phyloP scores from a whole-genome alignment of 2,797 vertebrate species.

The Urophycis tenuis region DNA sequence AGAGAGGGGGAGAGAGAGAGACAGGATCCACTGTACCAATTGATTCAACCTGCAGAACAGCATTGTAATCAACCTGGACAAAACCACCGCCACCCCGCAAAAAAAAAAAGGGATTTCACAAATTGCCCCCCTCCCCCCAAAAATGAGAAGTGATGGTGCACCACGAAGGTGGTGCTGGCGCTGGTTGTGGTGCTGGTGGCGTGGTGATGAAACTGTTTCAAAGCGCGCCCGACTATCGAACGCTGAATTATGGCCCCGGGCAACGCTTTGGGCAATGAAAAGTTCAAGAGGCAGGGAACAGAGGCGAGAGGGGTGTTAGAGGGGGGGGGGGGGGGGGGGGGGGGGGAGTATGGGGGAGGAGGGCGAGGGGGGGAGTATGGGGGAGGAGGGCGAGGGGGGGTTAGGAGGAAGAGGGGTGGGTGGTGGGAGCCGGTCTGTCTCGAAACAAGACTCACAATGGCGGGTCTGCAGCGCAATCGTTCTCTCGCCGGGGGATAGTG shows the following conservation, averaged over 20 bases:
- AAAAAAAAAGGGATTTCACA: background rate
- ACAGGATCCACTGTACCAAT: background rate
- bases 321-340: background rate
- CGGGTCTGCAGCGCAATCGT: slow-evolving; percentile 49
- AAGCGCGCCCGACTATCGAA: slow-evolving; percentile 48
- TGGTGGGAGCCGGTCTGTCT: no score
- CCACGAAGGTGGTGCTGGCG: background rate
- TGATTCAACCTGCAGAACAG: background rate
- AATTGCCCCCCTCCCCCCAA: background rate
- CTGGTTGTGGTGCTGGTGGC: background rate
- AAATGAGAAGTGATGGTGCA: background rate
- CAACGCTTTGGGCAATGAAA: slow-evolving; percentile 59
- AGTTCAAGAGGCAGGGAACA: slow-evolving; percentile 62
- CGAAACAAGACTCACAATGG: slow-evolving; percentile 38
- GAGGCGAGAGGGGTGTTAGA: slow-evolving; percentile 31
- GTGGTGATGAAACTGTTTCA: slow-evolving; percentile 25
- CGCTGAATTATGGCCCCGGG: slow-evolving; percentile 59
- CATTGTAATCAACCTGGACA: background rate
- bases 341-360: background rate
- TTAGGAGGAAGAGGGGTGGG: no score
- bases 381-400: background rate
- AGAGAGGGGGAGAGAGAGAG: background rate
- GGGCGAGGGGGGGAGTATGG: slow-evolving; percentile 23
- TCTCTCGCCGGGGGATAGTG: no score
- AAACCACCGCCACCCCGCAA: no score